Conservation (phyloP, 2,888 invertebrate genomes). For the Pilophorus perplexus region DNA sequence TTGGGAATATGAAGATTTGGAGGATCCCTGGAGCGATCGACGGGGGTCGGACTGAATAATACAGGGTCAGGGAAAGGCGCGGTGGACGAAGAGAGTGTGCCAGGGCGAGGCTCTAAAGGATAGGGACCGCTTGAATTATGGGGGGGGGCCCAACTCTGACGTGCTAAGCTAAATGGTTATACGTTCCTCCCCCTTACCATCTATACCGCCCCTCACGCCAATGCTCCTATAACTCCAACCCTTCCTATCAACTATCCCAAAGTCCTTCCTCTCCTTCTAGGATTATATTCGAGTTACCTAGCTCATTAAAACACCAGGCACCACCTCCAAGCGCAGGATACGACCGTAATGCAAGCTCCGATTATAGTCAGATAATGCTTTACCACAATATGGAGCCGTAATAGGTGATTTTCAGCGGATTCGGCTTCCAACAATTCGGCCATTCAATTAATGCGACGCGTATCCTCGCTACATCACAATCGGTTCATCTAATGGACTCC, state of each 20-base stretch:
- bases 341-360: no score
- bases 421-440: no score
- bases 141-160: constrained; percentile 27
- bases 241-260: constrained; percentile 25
- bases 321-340: background rate
- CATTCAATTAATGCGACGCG: no score
- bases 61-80: background rate
- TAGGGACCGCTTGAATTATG: constrained; percentile 21
- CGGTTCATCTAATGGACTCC: no score
- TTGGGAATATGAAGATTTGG: constrained; percentile 10
- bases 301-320: constrained; percentile 14
- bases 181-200: constrained; percentile 15
- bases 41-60: constrained; percentile 11
- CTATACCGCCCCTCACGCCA: background rate
- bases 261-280: constrained; percentile 9
- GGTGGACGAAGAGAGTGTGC: constrained; percentile 16
- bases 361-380: background rate
- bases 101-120: constrained; percentile 13
- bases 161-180: constrained; percentile 31
- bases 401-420: no score
- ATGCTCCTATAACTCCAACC: constrained; percentile 20
- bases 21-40: background rate
- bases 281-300: constrained; percentile 12
- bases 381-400: no score
- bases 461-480: no score